phyloP scores from a whole-genome alignment of 2,113 vertebrate genomes.

The Oenanthe oenanthe region DNA sequence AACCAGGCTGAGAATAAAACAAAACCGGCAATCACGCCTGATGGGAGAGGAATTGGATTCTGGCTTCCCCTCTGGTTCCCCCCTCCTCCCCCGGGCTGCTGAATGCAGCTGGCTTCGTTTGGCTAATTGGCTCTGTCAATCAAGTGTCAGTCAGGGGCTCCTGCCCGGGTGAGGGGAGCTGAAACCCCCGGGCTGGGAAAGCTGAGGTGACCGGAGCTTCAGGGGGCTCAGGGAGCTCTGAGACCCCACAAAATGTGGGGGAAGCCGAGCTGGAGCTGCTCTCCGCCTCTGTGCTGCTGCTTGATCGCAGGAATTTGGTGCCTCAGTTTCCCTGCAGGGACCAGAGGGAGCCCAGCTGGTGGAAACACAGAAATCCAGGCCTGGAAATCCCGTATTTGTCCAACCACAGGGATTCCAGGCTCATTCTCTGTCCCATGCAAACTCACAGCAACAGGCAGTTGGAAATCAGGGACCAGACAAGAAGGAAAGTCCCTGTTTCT shows the following conservation, averaged over 20 bases:
- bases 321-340: not conserved
- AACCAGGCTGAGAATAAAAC: conserved; percentile 2
- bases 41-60: conserved; percentile 50
- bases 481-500: not conserved
- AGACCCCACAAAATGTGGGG: not conserved
- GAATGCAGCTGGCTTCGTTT: conserved; percentile 59
- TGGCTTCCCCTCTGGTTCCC: conserved; percentile 41
- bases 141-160: conserved; percentile 50
- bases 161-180: not conserved
- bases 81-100: conserved; percentile 34
- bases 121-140: conserved; percentile 67
- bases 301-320: not conserved
- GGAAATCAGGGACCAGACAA: not conserved
- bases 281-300: not conserved
- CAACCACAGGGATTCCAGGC: not conserved
- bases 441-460: not conserved
- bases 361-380: not conserved
- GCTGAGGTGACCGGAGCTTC: not conserved
- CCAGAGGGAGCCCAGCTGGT: not conserved
- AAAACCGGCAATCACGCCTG: conserved; percentile 26
- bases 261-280: not conserved
- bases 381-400: not conserved
- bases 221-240: not conserved
- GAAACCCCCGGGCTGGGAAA: not conserved
- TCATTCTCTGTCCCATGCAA: not conserved